Conservation (phyloP, 2,888 invertebrate genomes). For the Melanostoma scalare region DNA sequence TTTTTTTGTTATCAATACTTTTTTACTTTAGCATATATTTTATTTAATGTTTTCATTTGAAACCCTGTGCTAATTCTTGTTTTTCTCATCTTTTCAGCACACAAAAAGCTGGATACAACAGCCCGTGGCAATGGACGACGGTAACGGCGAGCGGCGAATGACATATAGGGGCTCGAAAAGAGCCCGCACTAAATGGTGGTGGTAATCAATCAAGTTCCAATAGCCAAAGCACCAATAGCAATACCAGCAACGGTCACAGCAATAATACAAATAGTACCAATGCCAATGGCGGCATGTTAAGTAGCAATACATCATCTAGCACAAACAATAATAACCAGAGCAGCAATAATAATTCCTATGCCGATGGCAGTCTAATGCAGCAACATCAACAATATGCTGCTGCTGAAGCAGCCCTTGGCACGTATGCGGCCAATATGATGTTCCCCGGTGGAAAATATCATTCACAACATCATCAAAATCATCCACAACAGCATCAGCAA, state of each 20-base stretch:
- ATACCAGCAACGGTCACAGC: constrained; percentile 62
- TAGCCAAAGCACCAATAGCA: constrained; percentile 73
- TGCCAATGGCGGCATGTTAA: constrained; percentile 53
- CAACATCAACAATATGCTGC: constrained; percentile 70
- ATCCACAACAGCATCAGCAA: constrained; percentile 55
- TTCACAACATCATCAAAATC: constrained; percentile 62
- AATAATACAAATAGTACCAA: constrained; percentile 65
- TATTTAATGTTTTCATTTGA: neutral
- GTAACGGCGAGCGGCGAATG: constrained; percentile 85
- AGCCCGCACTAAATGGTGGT: constrained; percentile 78
- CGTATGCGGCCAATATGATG: constrained; percentile 74
- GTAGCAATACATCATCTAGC: constrained; percentile 68
- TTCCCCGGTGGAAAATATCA: constrained; percentile 69
- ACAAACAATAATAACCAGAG: constrained; percentile 60
- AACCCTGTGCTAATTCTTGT: neutral
- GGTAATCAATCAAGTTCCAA: constrained; percentile 74
- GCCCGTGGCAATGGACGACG: constrained; percentile 85
- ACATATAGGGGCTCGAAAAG: constrained; percentile 83
- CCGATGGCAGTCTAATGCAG: constrained; percentile 68
- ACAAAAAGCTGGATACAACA: constrained; percentile 82
- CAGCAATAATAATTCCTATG: constrained; percentile 65
- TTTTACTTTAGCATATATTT: neutral
- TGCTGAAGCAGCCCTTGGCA: constrained; percentile 67
- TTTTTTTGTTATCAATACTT: neutral
- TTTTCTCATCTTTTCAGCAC: constrained; percentile 76